Evolutionary conservation across 2,888 invertebrate genomes (phyloP).

Genomic region (Anoncus sp.): DNA sequence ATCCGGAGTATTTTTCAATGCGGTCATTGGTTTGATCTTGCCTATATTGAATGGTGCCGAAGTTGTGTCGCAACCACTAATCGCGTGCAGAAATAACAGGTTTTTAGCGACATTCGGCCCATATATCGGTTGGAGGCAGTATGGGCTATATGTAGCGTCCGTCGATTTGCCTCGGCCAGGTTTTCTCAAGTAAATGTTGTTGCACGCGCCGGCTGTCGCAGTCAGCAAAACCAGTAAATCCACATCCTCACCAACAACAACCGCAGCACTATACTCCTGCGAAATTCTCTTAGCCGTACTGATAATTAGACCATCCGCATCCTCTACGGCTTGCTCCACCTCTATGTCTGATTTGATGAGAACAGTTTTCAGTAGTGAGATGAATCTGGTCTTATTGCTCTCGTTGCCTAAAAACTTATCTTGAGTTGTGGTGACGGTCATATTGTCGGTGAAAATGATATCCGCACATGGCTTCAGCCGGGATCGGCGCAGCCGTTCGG

Average conservation of each 20-base stretch:
- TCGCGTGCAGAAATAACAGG: background rate
- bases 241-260: slow-evolving; percentile 45
- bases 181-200: slow-evolving; percentile 19
- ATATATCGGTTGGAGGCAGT: slow-evolving; percentile 29
- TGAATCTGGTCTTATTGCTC: slow-evolving; percentile 68
- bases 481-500: slow-evolving; percentile 56
- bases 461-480: slow-evolving; percentile 49
- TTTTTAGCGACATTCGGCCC: slow-evolving; percentile 9
- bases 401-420: slow-evolving; percentile 68
- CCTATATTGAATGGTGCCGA: slow-evolving; percentile 10
- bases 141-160: slow-evolving; percentile 28
- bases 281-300: background rate
- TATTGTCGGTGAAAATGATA: slow-evolving; percentile 60
- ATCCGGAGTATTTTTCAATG: slow-evolving; percentile 10
- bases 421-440: slow-evolving; percentile 57
- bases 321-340: slow-evolving; percentile 46
- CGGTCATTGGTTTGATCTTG: slow-evolving; percentile 9
- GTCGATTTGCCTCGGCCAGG: slow-evolving; percentile 23
- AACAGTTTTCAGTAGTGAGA: slow-evolving; percentile 53
- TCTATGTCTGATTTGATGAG: slow-evolving; percentile 31
- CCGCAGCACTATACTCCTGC: background rate
- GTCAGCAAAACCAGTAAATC: slow-evolving; percentile 23
- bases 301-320: slow-evolving; percentile 44
- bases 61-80: slow-evolving; percentile 7
- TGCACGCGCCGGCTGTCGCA: slow-evolving; percentile 14